Conservation (phyloP, 30 jellyfish, hydroid and myxozoan genomes). For the Kudoa iwatai region DNA sequence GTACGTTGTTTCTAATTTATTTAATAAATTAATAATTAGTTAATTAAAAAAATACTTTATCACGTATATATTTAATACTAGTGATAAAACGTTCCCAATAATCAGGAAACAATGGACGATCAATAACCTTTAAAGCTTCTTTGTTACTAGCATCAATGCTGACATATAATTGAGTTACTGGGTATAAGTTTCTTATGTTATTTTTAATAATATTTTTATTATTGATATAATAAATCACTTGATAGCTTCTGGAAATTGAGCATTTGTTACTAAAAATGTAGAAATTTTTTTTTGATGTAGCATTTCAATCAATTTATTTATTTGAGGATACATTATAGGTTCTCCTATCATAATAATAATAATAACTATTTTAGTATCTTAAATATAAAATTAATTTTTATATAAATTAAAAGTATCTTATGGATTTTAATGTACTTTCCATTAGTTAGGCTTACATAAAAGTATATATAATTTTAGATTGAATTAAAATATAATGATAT, state of each 20-base stretch:
- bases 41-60: conserved; percentile 10
- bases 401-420: no score
- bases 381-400: no score
- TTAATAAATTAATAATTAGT: neutral
- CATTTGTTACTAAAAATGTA: conserved; percentile 70
- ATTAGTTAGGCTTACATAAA: no score
- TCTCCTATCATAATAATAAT: conserved; percentile 25
- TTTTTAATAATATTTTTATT: neutral
- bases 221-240: conserved; percentile 5
- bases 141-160: conserved; percentile 90
- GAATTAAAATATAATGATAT: no score
- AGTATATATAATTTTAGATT: no score
- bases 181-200: conserved; percentile 12
- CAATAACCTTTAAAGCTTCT: conserved; percentile 46
- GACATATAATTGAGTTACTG: conserved; percentile 83
- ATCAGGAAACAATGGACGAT: conserved; percentile 72
- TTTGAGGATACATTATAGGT: conserved; percentile 87
- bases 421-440: no score
- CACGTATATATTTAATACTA: conserved; percentile 28
- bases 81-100: conserved; percentile 63
- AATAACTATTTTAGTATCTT: no score
- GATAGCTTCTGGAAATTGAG: conserved; percentile 90
- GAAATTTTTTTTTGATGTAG: conserved; percentile 50
- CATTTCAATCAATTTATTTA: conserved; percentile 32
- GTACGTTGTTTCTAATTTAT: conserved; percentile 58